A percentile compares a stretch with the other conserved stretches of the same genome.
These are phyloP conservation scores for Brachystomella parvula DNA, from an alignment of 1,140 invertebrate species.

Conservation along the genomic window DNA sequence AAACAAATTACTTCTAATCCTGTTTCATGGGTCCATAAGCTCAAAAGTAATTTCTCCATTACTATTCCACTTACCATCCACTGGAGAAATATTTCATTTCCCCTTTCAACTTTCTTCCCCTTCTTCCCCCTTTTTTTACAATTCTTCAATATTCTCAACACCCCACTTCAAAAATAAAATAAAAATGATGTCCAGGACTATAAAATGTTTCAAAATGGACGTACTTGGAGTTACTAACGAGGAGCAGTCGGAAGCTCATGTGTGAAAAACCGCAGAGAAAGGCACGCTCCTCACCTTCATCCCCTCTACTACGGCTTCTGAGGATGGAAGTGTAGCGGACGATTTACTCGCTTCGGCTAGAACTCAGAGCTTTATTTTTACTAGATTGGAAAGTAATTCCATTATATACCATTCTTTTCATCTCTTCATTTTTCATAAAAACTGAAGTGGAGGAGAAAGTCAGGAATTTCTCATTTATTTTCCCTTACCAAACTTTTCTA, in stretches of 20 bases:
- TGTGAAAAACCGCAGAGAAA: too few species aligned
- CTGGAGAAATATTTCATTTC: conserved; percentile 5
- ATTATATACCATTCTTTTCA: not conserved
- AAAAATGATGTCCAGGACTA: too few species aligned
- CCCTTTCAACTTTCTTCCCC: not conserved
- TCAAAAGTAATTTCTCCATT: conserved; percentile 8
- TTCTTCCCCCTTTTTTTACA: not conserved
- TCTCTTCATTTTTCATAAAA: not conserved
- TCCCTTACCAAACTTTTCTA: too few species aligned
- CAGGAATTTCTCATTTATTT: not conserved
- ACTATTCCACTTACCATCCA: not conserved
- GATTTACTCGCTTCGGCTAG: too few species aligned
- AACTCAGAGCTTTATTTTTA: too few species aligned
- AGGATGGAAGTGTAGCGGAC: too few species aligned
- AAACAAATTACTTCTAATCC: conserved; percentile 7
- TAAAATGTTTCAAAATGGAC: too few species aligned
- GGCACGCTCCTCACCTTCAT: too few species aligned
- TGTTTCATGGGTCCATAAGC: conserved; percentile 10
- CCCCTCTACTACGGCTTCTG: too few species aligned
- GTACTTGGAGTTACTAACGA: too few species aligned
- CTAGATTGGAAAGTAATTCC: not conserved
- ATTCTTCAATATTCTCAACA: not conserved
- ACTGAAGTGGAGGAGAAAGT: not conserved
- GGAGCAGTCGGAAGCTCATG: too few species aligned
- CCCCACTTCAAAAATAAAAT: not conserved